Base-by-base conservation (phyloP, 2,888 invertebrate genomes). In the Fragum fragum region DNA sequence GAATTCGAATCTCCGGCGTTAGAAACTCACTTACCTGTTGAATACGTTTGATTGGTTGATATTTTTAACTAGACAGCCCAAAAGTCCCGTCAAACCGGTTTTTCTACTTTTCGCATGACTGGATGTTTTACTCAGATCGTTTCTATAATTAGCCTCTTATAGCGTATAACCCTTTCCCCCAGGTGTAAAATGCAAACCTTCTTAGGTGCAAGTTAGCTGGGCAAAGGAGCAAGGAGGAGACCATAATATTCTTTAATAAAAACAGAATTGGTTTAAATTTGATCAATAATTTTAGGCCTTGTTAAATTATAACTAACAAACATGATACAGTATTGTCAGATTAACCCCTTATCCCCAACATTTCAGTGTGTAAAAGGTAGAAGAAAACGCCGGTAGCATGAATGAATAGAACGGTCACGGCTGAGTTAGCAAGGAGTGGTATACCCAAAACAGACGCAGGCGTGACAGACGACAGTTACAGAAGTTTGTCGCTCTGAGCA, bases 391-490 rank as follows among this genome's bases (percentile, higher is more conserved):
- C 77, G 80, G 77, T 66, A 42, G 42, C 55, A 68, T 47, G 68
- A 26, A 66, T 75, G 59, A 61, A 57, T 69, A 59, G 39, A 73
- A 61, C 28, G n/a, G 80, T 78, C 73, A 84, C 78, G 75, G 63
- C 71, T 72, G 71, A 78, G 57, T 80, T 57, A 72, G 73, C 77
- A 76, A 84, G 83, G 83, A 80, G 83, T 84, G 83, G 83, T 84
- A 55, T 59, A 61, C 70, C 79, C 76, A 71, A 71, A 76, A 83
- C 79, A 83, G 70, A 55, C 42, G 66, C 79, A 76, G 66, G 69
- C 26, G 61, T 77, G 52, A 79, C 61, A 73, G 73, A 32, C 68
- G 75, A 66, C 66, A 66, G 42, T 66, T 66, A 18, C 18, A 14
- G 36, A 52, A 26, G 53, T 21, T 36, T 55, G 71, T 55, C 71